A percentile compares a stretch with the other conserved stretches of the same genome.
phyloP scores from a whole-genome alignment of 2,888 invertebrate genomes.

The Auanema freiburgensis region DNA sequence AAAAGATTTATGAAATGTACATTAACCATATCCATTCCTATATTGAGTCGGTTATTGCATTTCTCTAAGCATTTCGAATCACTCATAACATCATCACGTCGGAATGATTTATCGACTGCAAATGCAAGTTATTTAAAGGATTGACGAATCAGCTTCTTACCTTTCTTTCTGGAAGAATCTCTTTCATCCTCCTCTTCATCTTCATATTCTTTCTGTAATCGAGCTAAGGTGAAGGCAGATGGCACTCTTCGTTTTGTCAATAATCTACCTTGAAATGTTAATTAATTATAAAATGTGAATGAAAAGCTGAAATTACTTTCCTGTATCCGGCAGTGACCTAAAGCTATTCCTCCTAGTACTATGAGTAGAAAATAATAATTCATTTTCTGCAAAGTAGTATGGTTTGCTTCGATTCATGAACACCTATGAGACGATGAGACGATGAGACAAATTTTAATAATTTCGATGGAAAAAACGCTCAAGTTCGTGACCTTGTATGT shows the following conservation, averaged over 20 bases:
- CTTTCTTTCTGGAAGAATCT: not conserved
- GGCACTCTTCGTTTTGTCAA: constrained; percentile 32
- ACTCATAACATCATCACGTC: constrained; percentile 48
- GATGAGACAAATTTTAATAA: no score
- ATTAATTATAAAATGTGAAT: not conserved
- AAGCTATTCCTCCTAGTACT: constrained; percentile 8
- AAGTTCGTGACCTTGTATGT: no score
- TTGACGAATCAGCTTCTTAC: not conserved
- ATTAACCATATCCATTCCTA: constrained; percentile 64
- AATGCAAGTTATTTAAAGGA: constrained; percentile 4
- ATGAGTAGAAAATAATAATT: not conserved
- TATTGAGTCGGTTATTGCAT: constrained; percentile 58
- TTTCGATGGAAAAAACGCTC: no score
- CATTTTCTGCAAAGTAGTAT: no score
- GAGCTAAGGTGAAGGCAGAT: constrained; percentile 41
- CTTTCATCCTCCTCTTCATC: constrained; percentile 31
- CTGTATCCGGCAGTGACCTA: constrained; percentile 3
- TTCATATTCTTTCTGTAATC: constrained; percentile 40
- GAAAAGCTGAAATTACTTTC: not conserved
- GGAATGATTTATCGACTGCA: constrained; percentile 33
- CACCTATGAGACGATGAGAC: no score
- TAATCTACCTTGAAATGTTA: constrained; percentile 19
- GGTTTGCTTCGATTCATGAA: no score
- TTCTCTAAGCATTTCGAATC: constrained; percentile 57
- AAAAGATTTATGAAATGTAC: constrained; percentile 22